Evolutionary conservation across 2,797 vertebrate species (phyloP), one percentile per base, ranked within the genome.

Genomic region (Pseudomugil gertrudae): DNA sequence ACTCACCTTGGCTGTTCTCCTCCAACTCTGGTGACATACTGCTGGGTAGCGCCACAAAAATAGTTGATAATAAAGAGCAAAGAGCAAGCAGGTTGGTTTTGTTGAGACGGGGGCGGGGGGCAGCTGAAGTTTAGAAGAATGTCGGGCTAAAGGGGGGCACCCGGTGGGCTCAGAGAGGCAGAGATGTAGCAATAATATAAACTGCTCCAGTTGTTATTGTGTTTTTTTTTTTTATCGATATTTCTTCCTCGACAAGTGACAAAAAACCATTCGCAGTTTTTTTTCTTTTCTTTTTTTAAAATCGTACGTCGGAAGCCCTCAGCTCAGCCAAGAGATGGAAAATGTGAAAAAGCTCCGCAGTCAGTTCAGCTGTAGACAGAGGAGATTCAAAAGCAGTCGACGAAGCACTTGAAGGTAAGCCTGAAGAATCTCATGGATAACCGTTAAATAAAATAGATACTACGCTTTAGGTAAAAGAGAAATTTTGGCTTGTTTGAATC

Each of bases 371-470:
- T 83, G 85, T 70, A 74, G 83, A 84, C 69, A 66, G 69, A 74
- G 82, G 65, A 74, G 83, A 92, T 88, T 95, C 95, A 95, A 87
- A 95, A 95, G 91, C 95, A 95, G 91, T 95, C 95, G 91, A 95
- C 95, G 87, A 95, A 95, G 92, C 94, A 95, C 94, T 95, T 95
- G 91, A 95, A 95, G 91, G 94, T 94, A 85, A 95, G 94, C 93
- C 94, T 94, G 92, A 95, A 95, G 94, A 95, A 95, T 94, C 95
- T 94, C 94, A 95, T 95, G 92, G 94, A 94, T 89, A 79, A 93
- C 90, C 74, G 85, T 91, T 92, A 86, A 71, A 92, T 81, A 84
- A 84, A 92, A 91, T 81, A 58, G 29, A 90, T 89, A 58, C 78
- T 80, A 84, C 68, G 89, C 85, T 79, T 89, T 72, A 64, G 67